Base-by-base conservation (phyloP, 2,797 vertebrate species). In the Diceros bicornis region DNA sequence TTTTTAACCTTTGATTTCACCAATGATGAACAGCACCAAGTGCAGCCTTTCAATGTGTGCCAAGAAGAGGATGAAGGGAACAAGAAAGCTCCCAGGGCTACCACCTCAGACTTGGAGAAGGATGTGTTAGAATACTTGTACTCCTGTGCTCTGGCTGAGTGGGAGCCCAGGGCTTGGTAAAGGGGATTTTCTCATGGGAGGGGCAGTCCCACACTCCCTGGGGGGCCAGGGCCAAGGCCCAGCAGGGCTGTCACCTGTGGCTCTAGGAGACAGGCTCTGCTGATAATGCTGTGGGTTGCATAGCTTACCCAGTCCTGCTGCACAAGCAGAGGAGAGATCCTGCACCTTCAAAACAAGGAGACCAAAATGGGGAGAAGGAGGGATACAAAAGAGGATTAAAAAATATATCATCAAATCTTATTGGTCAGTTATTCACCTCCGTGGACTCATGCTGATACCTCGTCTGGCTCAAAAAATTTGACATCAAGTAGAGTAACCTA, bases 1-100 rank as follows among this genome's bases (percentile, higher is more conserved):
- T 83, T 69, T 74, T 79, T 69, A 92, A 75, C n/a, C 78, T 89
- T 57, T 34, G 74, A 75, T 82, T 89, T 93, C 20, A 69, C 1
- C 7, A 29, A 18, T 21, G 13, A 59, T 75, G 27, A 68, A 29
- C 41, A 87, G 14, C 52, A n/a, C 47, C 37, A 57, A 89, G 47
- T 11, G 20, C 18, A 64, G 11, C 66, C 72, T 94, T 59, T 91
- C 25, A 34, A 2, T 83, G 41, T 93, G 21, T 59, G 34, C 29
- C 6, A 14, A 71, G n/a, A 50, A 44, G 23, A 57, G 2, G 0
- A 0, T 13, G 41, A 85, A 79, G 34, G 64, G 18, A 16, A 47
- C 81, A 55, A 52, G 27, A 41, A 66, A 66, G 17, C 21, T 64
- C n/a, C 18, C 21, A 69, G 23, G 20, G 59, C 50, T 21, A 20